These are phyloP conservation scores for Celastrina argiolus DNA, from an alignment of 2,888 invertebrate species.

Conservation along the genomic window DNA sequence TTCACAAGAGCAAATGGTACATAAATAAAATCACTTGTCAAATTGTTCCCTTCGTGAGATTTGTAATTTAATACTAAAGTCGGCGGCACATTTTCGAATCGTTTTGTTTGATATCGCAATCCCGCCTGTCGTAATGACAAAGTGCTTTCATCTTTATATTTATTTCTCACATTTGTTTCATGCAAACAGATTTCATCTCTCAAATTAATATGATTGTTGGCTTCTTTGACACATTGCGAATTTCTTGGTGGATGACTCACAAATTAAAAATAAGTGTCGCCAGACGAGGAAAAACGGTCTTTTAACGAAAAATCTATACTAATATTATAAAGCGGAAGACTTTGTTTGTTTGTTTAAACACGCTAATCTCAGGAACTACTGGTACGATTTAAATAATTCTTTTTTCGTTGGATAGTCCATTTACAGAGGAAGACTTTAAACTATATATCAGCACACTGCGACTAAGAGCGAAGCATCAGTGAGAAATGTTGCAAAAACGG, in stretches of 20 bases:
- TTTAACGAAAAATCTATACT: no score
- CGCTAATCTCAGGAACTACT: no score
- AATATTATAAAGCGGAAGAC: no score
- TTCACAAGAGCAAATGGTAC: background rate
- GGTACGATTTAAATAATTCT: no score
- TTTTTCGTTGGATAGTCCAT: no score
- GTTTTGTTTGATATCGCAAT: slow-evolving; percentile 51
- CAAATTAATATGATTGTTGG: slow-evolving; percentile 15
- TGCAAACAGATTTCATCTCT: slow-evolving; percentile 15
- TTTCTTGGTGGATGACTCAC: background rate
- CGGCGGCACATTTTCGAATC: slow-evolving; percentile 46
- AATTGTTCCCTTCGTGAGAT: slow-evolving; percentile 52
- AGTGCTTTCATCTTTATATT: slow-evolving; percentile 48
- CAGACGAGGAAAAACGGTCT: no score
- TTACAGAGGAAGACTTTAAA: no score
- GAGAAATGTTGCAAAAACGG: no score
- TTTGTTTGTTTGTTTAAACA: no score
- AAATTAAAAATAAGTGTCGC: background rate
- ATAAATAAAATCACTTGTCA: slow-evolving; percentile 28
- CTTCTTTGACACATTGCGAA: slow-evolving; percentile 2
- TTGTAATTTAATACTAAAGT: slow-evolving; percentile 61
- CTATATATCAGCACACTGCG: no score
- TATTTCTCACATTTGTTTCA: slow-evolving; percentile 34
- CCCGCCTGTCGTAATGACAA: slow-evolving; percentile 51
- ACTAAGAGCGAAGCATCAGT: no score